Evolutionary conservation across 2,113 vertebrate genomes (phyloP).

Genomic region (Psephotus haematonotus): DNA sequence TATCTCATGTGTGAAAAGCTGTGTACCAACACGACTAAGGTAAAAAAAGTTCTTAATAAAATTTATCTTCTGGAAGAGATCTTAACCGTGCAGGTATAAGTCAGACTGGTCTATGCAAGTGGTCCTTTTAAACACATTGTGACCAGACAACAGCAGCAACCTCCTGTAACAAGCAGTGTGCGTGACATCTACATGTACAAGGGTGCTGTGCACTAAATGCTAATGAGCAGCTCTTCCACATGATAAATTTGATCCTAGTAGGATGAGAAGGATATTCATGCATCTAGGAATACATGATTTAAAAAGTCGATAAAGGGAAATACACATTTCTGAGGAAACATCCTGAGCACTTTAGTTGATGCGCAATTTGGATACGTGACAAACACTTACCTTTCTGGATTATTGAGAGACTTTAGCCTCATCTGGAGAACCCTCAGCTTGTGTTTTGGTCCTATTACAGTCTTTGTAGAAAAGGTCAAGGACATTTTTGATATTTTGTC

Average conservation of each 20-base stretch:
- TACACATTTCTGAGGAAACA: neutral
- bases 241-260: neutral
- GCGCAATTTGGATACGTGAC: neutral
- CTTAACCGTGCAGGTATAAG: neutral
- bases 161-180: neutral
- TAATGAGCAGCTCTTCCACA: neutral
- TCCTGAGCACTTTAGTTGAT: neutral
- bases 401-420: constrained; percentile 78
- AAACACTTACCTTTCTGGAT: constrained; percentile 76
- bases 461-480: constrained; percentile 79
- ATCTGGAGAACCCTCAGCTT: constrained; percentile 83
- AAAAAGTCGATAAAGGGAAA: neutral
- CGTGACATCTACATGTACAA: rapidly evolving
- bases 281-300: neutral
- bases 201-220: neutral
- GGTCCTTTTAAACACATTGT: neutral
- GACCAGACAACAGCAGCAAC: neutral
- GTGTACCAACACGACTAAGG: neutral
- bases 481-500: constrained; percentile 82
- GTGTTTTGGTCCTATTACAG: constrained; percentile 81
- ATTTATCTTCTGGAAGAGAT: neutral
- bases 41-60: neutral
- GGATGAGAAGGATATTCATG: neutral
- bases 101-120: neutral
- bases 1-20: neutral